phyloP scores from a whole-genome alignment of 2,113 vertebrate species.

The Eira barbara region DNA sequence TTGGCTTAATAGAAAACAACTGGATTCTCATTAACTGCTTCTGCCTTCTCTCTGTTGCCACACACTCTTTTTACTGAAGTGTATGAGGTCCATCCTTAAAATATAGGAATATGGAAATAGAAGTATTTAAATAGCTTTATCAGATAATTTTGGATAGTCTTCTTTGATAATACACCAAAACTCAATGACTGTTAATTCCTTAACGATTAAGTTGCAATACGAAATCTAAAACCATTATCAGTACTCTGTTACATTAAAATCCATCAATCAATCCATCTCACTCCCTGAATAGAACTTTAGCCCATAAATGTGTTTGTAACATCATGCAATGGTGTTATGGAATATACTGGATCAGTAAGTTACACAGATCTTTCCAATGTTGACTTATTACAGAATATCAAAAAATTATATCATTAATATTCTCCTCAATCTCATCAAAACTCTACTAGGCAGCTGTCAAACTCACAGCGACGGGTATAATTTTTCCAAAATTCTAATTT shows the following conservation, averaged over 20 bases:
- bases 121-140: background rate
- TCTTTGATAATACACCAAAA: background rate
- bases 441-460: background rate
- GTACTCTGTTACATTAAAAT: background rate
- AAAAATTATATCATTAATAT: background rate
- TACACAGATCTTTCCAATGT: background rate
- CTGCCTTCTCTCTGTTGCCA: background rate
- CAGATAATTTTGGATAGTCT: background rate
- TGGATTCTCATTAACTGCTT: background rate
- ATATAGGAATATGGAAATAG: background rate
- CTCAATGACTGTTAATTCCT: background rate
- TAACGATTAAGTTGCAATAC: background rate
- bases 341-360: background rate
- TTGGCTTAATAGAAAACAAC: background rate
- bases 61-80: background rate
- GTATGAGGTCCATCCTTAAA: background rate
- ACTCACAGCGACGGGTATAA: background rate
- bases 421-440: background rate
- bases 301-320: background rate
- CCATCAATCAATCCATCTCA: background rate
- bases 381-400: background rate
- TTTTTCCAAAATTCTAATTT: background rate
- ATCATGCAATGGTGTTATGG: background rate
- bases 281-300: background rate
- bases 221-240: background rate